phyloP scores from a whole-genome alignment of 2,113 vertebrate genomes.

The Cacatua alba region DNA sequence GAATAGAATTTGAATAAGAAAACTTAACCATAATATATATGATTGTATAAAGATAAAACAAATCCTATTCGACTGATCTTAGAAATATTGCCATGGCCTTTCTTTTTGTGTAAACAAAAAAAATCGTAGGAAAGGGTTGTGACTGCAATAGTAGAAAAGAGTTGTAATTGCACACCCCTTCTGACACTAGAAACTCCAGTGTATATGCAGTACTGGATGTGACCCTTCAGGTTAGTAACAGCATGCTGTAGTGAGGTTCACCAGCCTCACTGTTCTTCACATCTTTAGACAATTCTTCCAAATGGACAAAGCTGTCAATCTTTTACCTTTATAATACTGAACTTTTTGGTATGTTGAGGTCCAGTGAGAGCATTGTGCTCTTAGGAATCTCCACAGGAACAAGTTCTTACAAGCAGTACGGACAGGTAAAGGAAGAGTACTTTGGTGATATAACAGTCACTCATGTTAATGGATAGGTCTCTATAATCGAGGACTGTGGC shows the following conservation, averaged over 20 bases:
- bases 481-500: not conserved
- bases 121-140: not conserved
- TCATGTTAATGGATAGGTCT: not conserved
- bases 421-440: not conserved
- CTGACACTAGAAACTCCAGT: not conserved
- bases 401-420: not conserved
- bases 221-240: fast-evolving
- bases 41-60: not conserved
- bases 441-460: not conserved
- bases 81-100: not conserved
- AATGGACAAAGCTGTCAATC: not conserved
- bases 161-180: not conserved
- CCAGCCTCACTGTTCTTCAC: not conserved
- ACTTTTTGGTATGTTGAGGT: not conserved
- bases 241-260: not conserved
- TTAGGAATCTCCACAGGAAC: not conserved
- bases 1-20: not conserved
- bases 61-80: not conserved
- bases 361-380: not conserved
- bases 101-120: not conserved
- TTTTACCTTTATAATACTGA: not conserved
- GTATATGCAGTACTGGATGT: not conserved
- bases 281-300: not conserved
- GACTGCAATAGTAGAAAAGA: not conserved
- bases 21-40: not conserved